phyloP scores from a whole-genome alignment of 2,888 invertebrate species.

The Selenia dentaria region DNA sequence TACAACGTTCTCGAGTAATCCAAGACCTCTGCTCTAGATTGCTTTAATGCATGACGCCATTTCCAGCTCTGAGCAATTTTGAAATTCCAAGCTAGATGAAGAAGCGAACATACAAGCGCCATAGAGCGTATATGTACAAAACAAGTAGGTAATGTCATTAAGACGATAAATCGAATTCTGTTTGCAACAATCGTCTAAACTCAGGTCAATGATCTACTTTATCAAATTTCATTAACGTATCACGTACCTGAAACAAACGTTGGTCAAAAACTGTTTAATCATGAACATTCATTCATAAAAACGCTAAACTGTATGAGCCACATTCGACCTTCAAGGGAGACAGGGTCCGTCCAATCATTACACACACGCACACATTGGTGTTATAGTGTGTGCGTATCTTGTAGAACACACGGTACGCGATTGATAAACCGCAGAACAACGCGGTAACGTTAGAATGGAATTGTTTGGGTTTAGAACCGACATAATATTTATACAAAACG shows the following conservation, averaged over 20 bases:
- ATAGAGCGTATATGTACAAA: too few species aligned
- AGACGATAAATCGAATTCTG: too few species aligned
- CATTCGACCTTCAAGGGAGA: conserved; percentile 57
- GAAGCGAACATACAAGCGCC: too few species aligned
- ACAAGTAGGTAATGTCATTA: too few species aligned
- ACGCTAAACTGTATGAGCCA: conserved; percentile 50
- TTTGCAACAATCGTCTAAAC: too few species aligned
- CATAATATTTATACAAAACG: conserved; percentile 25
- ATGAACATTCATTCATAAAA: conserved; percentile 54
- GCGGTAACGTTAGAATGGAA: conserved; percentile 53
- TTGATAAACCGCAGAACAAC: conserved; percentile 56
- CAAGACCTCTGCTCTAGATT: conserved; percentile 22
- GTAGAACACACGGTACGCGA: conserved; percentile 37
- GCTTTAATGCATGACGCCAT: conserved; percentile 20
- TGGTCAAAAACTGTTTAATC: conserved; percentile 23
- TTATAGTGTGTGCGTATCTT: conserved; percentile 31
- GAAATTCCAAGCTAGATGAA: conserved; percentile 6
- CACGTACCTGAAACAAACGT: conserved; percentile 19
- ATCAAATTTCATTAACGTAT: conserved; percentile 1
- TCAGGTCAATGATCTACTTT: conserved; percentile 13
- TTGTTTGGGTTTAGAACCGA: conserved; percentile 44
- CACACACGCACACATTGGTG: conserved; percentile 31
- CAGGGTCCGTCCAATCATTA: conserved; percentile 47
- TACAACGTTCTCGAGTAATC: conserved; percentile 14
- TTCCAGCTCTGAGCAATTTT: conserved; percentile 8